These are phyloP conservation scores for Syrrhaptes paradoxus DNA, from an alignment of 2,113 vertebrate genomes.

Conservation along the genomic window DNA sequence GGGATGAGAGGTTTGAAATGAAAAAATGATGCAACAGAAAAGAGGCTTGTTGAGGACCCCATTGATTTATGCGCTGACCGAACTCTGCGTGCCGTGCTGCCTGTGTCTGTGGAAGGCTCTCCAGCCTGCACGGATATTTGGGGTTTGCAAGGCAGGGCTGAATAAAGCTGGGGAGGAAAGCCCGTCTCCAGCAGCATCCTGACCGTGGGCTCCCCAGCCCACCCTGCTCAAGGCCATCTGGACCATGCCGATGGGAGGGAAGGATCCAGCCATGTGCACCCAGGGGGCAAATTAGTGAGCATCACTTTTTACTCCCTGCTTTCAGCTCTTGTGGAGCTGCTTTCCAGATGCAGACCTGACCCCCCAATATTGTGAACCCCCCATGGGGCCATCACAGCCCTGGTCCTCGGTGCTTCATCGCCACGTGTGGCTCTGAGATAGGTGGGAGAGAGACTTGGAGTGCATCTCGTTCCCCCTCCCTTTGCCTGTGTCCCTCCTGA, in stretches of 20 bases:
- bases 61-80: background rate
- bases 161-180: background rate
- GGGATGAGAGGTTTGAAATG: background rate
- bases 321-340: background rate
- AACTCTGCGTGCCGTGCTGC: rapidly evolving
- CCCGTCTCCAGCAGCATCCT: background rate
- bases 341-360: background rate
- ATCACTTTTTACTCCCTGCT: background rate
- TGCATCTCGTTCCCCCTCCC: background rate
- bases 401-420: background rate
- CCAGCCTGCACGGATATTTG: background rate
- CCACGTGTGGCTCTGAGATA: background rate
- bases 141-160: background rate
- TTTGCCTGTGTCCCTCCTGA: background rate
- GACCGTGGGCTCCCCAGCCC: background rate
- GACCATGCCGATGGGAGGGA: too few relatives aligned
- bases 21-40: background rate
- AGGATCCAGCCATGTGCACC: background rate
- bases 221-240: rapidly evolving
- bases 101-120: background rate
- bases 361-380: background rate
- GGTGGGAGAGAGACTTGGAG: background rate
- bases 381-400: background rate
- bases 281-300: background rate
- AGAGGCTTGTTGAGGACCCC: background rate